Evolutionary conservation across 2,888 invertebrate species (phyloP), one percentile per base, ranked within the genome.

Genomic region (Caenorhabditis wallacei): DNA sequence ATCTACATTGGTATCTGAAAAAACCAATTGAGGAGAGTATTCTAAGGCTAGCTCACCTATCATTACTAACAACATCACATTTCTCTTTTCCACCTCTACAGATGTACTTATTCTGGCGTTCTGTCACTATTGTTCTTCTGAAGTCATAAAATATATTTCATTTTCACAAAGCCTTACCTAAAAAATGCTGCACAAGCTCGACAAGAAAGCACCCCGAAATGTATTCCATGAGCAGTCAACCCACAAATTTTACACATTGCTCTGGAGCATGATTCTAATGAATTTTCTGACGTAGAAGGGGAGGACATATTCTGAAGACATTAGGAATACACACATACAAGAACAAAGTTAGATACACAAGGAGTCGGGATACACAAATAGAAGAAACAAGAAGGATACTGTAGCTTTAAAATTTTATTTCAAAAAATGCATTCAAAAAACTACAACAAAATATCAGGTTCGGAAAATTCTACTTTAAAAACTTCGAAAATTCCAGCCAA

Each of bases 401-500:
- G n/a, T 35, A 35, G 35, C 35, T 10, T 10, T 7, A 10, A 35
- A 35, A 35, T 35, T 10, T 35, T 43, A 82, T 63, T 82, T 72
- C 48, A 82, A 78, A 22, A 78, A 82, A n/a, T n/a, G n/a, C n/a
- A n/a, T n/a, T n/a, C n/a, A n/a, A n/a, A n/a, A n/a, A n/a, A n/a
- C n/a, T n/a, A n/a, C n/a, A n/a, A n/a, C n/a, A n/a, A n/a, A n/a
- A n/a, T n/a, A 46, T 79, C 82, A 11, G 81, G 75, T 11, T 85
- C 87, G 2, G 74, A 75, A 18, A 86, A 68, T 18, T 85, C 85
- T 16, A 86, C 80, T 68, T 86, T 86, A 61, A 87, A 86, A 10
- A 87, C 76, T 37, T 87, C 87, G 46, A 87, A 86, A 24, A 87
- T 70, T 22, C 85, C 40, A 1, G 83, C 85, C 68, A 86, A 64